Percentiles rank a stretch among this genome's conserved stretches.
phyloP scores from a whole-genome alignment of 2,797 vertebrate genomes.

The Yasuhikotakia modesta region DNA sequence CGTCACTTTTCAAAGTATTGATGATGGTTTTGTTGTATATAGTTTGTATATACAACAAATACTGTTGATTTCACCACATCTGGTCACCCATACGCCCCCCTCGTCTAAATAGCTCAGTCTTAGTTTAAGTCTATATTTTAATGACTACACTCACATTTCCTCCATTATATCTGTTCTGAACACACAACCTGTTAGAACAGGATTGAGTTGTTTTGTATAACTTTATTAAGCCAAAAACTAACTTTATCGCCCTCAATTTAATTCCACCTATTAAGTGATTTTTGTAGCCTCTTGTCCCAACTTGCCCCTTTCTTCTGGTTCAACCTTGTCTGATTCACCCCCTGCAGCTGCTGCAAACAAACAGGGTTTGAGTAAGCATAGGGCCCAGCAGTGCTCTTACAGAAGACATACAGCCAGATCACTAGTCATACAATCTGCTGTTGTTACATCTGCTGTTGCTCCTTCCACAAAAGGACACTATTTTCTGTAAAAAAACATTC shows the following conservation, averaged over 20 bases:
- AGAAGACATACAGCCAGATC: constrained; percentile 3
- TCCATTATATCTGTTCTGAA: neutral
- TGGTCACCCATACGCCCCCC: constrained; percentile 25
- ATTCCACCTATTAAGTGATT: constrained; percentile 38
- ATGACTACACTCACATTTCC: neutral
- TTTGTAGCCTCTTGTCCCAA: constrained; percentile 49
- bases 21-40: neutral
- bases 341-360: constrained; percentile 52
- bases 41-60: too few relatives aligned
- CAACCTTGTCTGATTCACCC: constrained; percentile 34
- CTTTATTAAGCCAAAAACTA: neutral
- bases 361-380: constrained; percentile 41
- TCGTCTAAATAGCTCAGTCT: constrained; percentile 4
- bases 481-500: too few relatives aligned
- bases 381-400: constrained; percentile 30
- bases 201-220: neutral
- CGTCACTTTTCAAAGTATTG: neutral
- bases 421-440: neutral
- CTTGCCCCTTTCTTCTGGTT: constrained; percentile 44
- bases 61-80: neutral
- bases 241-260: constrained; percentile 16
- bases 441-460: neutral
- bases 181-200: neutral
- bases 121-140: too few relatives aligned
- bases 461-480: too few relatives aligned